Conservation (phyloP, 1,140 invertebrate genomes). For the Homalodisca vitripennis region DNA sequence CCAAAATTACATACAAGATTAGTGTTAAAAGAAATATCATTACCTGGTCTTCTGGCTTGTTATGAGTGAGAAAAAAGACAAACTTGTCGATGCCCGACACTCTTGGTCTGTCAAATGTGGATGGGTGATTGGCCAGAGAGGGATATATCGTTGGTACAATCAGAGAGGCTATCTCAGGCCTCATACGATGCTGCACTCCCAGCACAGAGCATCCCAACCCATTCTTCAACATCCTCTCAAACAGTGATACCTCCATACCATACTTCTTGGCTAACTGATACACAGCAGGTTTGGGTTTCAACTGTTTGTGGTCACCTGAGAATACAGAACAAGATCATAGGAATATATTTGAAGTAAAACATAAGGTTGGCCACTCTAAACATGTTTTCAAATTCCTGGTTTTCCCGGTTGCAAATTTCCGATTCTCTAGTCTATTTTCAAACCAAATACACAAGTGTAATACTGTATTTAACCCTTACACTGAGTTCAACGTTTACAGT, state of each 20-base stretch:
- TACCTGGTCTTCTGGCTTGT: slow-evolving; percentile 52
- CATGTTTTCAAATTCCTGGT: no score
- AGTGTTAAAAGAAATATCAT: no score
- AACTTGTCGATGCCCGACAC: slow-evolving; percentile 55
- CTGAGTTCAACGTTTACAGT: no score
- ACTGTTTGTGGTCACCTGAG: slow-evolving; percentile 76
- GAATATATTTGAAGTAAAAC: no score
- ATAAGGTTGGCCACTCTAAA: no score
- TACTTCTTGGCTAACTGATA: slow-evolving; percentile 57
- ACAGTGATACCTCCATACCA: slow-evolving; percentile 68
- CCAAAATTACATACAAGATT: no score
- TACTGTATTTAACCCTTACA: no score
- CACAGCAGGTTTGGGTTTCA: slow-evolving; percentile 63
- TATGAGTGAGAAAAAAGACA: slow-evolving; percentile 63
- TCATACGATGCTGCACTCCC: slow-evolving; percentile 64
- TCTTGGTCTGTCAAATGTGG: slow-evolving; percentile 52
- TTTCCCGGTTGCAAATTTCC: no score
- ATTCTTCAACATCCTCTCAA: slow-evolving; percentile 67
- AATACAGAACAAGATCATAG: no score
- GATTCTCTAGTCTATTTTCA: no score
- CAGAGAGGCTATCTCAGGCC: slow-evolving; percentile 60
- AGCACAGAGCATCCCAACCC: slow-evolving; percentile 55
- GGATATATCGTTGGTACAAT: slow-evolving; percentile 63
- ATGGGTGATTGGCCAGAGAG: slow-evolving; percentile 54
- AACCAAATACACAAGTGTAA: no score